These are phyloP conservation scores for Coenonympha arcania DNA, from an alignment of 2,888 invertebrate species.

Conservation along the genomic window DNA sequence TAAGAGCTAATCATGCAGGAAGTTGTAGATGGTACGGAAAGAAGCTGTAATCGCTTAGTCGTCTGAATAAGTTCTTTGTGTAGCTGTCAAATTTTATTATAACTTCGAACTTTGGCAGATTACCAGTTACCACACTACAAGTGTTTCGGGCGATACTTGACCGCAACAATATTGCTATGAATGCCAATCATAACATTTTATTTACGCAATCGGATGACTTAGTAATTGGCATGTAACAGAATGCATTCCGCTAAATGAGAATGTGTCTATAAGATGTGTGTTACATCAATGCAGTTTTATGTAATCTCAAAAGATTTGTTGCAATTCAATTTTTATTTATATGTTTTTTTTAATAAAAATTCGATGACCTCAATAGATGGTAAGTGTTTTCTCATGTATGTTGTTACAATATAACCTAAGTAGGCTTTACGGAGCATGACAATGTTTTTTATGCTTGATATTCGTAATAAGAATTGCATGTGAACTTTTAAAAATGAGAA, in stretches of 20 bases:
- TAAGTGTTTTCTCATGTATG: not conserved
- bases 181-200: constrained; percentile 1
- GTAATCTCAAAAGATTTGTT: not conserved
- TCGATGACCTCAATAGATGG: not conserved
- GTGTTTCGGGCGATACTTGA: not conserved
- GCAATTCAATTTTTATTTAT: not conserved
- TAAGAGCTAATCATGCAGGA: no score
- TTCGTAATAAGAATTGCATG: no score
- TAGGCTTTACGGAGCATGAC: no score
- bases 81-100: no score
- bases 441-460: no score
- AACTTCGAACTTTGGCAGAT: not conserved
- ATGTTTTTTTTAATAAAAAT: not conserved
- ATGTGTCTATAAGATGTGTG: not conserved
- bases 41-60: no score
- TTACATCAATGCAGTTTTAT: not conserved
- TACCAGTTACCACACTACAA: not conserved
- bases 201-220: constrained; percentile 19
- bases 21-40: no score
- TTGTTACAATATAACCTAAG: not conserved
- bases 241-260: constrained; percentile 18
- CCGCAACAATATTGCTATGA: not conserved
- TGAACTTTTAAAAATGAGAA: no score
- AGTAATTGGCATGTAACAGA: no score
- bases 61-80: no score